phyloP scores from a whole-genome alignment of 2,113 vertebrate species.

The human region DNA sequence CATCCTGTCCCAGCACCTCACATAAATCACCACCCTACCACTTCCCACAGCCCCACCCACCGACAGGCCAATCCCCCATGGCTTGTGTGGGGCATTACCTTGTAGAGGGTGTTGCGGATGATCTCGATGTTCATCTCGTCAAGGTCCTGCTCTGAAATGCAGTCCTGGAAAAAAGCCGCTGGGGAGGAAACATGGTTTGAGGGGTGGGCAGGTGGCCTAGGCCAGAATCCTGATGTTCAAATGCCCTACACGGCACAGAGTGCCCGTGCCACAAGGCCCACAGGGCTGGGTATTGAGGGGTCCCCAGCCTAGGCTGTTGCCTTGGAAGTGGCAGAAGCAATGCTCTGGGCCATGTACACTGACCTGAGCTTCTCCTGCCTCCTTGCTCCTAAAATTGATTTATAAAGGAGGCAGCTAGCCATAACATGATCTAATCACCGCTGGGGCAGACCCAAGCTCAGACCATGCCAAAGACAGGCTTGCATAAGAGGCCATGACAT shows the following conservation, averaged over 20 bases:
- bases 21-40: not conserved
- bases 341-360: conserved; percentile 27
- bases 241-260: not conserved
- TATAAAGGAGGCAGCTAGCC: conserved; percentile 77
- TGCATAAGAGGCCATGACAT: conserved; percentile 76
- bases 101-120: conserved; percentile 98
- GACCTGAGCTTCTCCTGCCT: conserved; percentile 69
- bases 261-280: not conserved
- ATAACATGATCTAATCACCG: conserved; percentile 76
- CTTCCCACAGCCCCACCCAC: not conserved
- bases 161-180: conserved; percentile 99
- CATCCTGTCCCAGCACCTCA: not conserved
- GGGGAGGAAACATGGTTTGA: conserved; percentile 64
- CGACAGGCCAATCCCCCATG: not conserved
- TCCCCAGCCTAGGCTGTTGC: not conserved
- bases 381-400: conserved; percentile 76
- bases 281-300: not conserved
- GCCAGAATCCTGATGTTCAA: not conserved
- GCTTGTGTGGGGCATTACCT: conserved; percentile 84
- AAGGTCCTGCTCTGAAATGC: conserved; percentile 98
- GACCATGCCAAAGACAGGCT: conserved; percentile 75
- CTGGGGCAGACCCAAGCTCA: conserved; percentile 76
- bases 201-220: not conserved
- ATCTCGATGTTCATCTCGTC: conserved; percentile 99
- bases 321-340: conserved; percentile 55